Conservation (phyloP, 2,113 vertebrate species). For the Chiloscyllium plagiosum region DNA sequence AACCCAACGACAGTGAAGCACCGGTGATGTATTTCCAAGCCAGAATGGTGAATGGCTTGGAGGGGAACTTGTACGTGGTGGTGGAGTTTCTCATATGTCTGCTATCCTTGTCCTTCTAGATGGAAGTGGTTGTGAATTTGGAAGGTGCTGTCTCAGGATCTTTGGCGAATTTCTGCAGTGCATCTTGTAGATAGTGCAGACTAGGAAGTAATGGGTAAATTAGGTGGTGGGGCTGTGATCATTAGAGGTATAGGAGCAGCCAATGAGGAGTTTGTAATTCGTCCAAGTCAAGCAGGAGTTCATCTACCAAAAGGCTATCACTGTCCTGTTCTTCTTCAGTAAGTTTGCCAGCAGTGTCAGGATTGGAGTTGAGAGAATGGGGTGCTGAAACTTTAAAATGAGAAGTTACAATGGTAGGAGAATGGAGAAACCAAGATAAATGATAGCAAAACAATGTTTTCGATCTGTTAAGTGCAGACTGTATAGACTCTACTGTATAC, state of each 20-base stretch:
- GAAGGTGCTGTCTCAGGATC: too few relatives aligned
- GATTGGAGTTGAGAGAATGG: background rate
- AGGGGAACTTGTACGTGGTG: too few relatives aligned
- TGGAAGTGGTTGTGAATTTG: too few relatives aligned
- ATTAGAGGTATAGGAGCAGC: background rate
- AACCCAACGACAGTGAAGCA: too few relatives aligned
- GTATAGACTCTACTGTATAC: background rate
- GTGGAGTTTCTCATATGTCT: too few relatives aligned
- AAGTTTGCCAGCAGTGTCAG: background rate
- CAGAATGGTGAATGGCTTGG: too few relatives aligned
- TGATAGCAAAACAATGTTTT: background rate
- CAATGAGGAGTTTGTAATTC: background rate
- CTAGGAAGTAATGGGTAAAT: background rate
- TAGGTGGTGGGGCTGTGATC: background rate
- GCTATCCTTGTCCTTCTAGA: too few relatives aligned
- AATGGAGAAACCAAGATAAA: background rate
- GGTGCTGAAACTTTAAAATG: background rate
- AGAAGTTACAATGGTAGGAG: background rate
- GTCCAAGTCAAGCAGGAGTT: background rate
- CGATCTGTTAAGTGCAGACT: background rate
- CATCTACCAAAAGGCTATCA: background rate
- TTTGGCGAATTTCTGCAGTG: too few relatives aligned
- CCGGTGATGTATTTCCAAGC: too few relatives aligned
- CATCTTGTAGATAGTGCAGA: background rate
- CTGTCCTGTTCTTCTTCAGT: background rate